phyloP scores from a whole-genome alignment of 2,888 invertebrate species.

The Steromphala cineraria region DNA sequence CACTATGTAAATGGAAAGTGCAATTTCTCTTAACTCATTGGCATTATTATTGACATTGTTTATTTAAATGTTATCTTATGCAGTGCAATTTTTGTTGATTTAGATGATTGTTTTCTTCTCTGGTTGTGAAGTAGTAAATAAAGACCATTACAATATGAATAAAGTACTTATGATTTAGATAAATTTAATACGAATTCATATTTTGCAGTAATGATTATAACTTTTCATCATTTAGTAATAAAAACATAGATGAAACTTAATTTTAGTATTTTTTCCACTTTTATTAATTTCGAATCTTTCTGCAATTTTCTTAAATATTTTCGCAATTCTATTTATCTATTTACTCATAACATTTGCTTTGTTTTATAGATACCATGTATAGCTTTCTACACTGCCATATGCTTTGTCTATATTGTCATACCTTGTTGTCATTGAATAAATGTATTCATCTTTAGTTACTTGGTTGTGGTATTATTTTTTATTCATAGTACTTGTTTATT shows the following conservation, averaged over 20 bases:
- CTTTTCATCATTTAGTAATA: too few species aligned
- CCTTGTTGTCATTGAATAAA: conserved; percentile 16
- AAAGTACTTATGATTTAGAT: too few species aligned
- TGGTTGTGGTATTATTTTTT: conserved; percentile 16
- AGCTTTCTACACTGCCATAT: not conserved
- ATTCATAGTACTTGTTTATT: not conserved
- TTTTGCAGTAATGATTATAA: too few species aligned
- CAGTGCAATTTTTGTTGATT: conserved; percentile 5
- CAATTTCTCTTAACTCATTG: conserved; percentile 15
- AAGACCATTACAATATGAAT: too few species aligned
- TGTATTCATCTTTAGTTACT: conserved; percentile 12
- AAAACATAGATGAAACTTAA: too few species aligned
- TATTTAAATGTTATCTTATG: not conserved
- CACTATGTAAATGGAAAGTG: not conserved
- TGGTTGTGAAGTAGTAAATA: not conserved
- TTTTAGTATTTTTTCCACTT: not conserved
- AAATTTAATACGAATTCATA: too few species aligned
- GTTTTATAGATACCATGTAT: not conserved
- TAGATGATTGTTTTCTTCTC: not conserved
- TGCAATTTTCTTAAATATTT: not conserved
- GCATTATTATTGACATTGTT: not conserved
- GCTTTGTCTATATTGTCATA: conserved; percentile 19
- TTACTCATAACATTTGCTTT: not conserved
- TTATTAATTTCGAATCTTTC: not conserved
- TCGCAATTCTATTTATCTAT: not conserved